Percentiles rank a stretch among this genome's conserved stretches.
These are phyloP conservation scores for Enteromius fasciolatus DNA, from an alignment of 2,797 vertebrate species.

Conservation along the genomic window DNA sequence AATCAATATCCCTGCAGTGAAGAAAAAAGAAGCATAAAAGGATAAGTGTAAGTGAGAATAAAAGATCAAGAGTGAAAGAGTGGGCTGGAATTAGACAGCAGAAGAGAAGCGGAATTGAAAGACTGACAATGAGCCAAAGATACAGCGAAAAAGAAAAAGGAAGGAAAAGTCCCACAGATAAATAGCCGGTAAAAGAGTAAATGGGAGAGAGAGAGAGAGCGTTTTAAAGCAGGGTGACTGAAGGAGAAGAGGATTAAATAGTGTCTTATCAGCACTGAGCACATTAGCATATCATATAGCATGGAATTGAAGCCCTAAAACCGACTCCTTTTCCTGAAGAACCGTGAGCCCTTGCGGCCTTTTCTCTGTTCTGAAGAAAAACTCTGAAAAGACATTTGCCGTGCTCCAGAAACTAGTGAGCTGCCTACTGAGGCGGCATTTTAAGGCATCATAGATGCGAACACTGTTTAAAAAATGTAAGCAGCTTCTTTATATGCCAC, in stretches of 20 bases:
- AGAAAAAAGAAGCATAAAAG: conserved; percentile 46
- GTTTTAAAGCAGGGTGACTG: conserved; percentile 43
- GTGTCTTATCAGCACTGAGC: conserved; percentile 78
- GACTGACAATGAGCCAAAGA: conserved; percentile 47
- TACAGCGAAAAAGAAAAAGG: conserved; percentile 39
- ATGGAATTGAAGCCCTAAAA: conserved; percentile 78
- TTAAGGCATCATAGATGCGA: conserved; percentile 6
- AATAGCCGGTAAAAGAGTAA: conserved; percentile 42
- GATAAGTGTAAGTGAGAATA: conserved; percentile 54
- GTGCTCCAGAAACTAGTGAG: conserved; percentile 6
- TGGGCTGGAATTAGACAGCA: conserved; percentile 50
- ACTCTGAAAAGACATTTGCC: conserved; percentile 63
- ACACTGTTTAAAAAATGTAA: neutral
- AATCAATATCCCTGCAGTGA: conserved; percentile 49
- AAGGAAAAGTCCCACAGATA: conserved; percentile 46
- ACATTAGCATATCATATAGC: conserved; percentile 81
- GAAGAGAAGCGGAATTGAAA: conserved; percentile 51
- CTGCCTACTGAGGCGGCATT: neutral
- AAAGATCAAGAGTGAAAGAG: conserved; percentile 53
- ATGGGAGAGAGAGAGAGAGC: conserved; percentile 29
- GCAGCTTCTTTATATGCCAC: neutral
- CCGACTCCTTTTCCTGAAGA: conserved; percentile 75
- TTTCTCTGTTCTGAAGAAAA: conserved; percentile 69
- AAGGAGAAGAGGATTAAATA: conserved; percentile 79
- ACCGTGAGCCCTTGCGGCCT: conserved; percentile 70